Evolutionary conservation across 2,797 vertebrate genomes (phyloP), one percentile per base, ranked within the genome.

Genomic region (Oophaga sylvatica): DNA sequence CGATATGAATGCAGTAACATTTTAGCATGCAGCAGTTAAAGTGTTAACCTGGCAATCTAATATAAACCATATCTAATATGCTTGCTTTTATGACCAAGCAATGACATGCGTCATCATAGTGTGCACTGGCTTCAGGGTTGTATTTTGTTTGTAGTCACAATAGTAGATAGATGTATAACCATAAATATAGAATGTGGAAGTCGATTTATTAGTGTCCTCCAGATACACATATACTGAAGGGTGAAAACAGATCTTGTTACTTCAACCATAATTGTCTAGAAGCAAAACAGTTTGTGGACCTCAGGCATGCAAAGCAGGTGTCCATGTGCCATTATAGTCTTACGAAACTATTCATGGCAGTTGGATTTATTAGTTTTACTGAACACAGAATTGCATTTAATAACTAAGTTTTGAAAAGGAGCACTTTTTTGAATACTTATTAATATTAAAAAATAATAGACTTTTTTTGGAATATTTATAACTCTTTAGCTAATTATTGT

Each of bases 161-260:
- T 20, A 53, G 10, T 75, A 20, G 1, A 53, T 8, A 13, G 3
- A n/a, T 48, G 41, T 73, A 22, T 20, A 19, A 45, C 35, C 19
- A 73, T 73, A 73, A 73, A 73, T 73, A 73, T 1, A 20, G 70
- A 45, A 22, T 73, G 17, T 31, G 67, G 26, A 31, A 31, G 67
- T 12, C 3, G 4, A n/a, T 31, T 45, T 45, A 73, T 48, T n/a
- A 22, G 20, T n/a, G 11, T n/a, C 71, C 71, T 22, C 41, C 13
- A 48, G 71, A 75, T 20, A 75, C 22, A 31, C 12, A 75, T 48
- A 22, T 73, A 11, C 41, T 48, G 11, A 6, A n/a, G 5, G 35
- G 22, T 48, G 20, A 75, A 48, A 73, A 75, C 71, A 75, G 71
- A 75, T 75, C 41, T 22, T 22, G 41, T 53, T 75, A 75, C 71